Evolutionary conservation across 2,888 invertebrate genomes (phyloP).

Genomic region (Ametastegia equiseti): DNA sequence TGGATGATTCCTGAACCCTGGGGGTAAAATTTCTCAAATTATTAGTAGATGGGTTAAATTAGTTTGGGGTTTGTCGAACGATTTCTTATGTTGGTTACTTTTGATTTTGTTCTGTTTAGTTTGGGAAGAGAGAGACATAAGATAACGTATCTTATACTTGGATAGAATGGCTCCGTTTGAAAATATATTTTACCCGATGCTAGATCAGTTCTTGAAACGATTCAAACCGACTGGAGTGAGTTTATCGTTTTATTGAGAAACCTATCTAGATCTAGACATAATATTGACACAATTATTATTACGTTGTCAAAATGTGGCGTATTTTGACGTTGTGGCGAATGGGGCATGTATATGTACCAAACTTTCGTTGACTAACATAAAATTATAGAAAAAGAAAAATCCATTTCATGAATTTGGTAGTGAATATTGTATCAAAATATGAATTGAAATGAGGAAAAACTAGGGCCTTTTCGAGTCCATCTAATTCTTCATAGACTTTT

Average conservation of each 20-base stretch:
- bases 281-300: no score
- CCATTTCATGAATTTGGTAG: background rate
- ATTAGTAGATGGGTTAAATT: background rate
- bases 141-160: constrained; percentile 26
- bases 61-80: background rate
- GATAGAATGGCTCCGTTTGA: constrained; percentile 40
- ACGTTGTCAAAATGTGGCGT: background rate
- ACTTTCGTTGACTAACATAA: background rate
- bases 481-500: background rate
- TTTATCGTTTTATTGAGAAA: constrained; percentile 22
- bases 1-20: no score
- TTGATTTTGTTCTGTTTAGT: constrained; percentile 42
- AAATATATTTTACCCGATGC: constrained; percentile 32
- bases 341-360: background rate
- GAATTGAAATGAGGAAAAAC: background rate
- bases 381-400: background rate
- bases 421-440: background rate
- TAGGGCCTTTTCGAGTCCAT: background rate
- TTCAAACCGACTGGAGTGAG: constrained; percentile 35
- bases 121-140: background rate
- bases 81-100: background rate
- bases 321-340: background rate
- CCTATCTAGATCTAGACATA: background rate
- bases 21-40: background rate
- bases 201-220: constrained; percentile 24